Base-by-base conservation (phyloP, 1,140 invertebrate genomes). In the Papilio polytes region DNA sequence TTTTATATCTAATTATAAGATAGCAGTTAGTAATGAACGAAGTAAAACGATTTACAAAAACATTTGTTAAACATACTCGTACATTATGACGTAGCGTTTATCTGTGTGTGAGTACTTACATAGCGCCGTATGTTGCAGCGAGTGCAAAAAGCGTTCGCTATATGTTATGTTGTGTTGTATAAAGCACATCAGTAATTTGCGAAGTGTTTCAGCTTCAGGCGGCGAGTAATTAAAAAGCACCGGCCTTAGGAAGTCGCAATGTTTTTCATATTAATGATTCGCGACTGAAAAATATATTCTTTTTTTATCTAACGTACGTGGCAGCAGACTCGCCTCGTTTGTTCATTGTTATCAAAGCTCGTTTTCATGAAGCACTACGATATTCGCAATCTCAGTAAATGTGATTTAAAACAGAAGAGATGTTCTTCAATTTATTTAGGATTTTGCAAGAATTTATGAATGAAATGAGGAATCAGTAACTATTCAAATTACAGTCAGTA, bases 141-240 rank as follows among this genome's bases (percentile, higher is more conserved):
- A 22, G 22, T 63, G 59, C 22, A 63, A 22, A 63, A 63, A 63
- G 20, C n/a, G 53, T 4, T 18, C 7, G 53, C 15, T 56, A 9
- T 20, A 56, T 20, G n/a, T 63, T 63, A 12, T 26, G 18, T 26
- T 18, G 10, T 63, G 22, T 63, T 70, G 26, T 36, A 70, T 70
- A 36, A 70, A 70, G 63, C 59, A 63, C 59, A 70, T 31, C 63
- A 70, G 63, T 31, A 70, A 70, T 70, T 70, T 70, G 63, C 63
- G 63, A 70, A 70, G 63, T 70, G 63, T 31, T 70, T 70, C 63
- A 70, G 22, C 26, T 70, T 70, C 63, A 70, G 22, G 26, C 22
- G 20, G 59, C 26, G 63, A 70, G 63, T 70, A 70, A 70, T 70
- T 70, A 70, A 70, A 70, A 70, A 36, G 26, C 63, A 36, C 63